Conservation (phyloP, 2,888 invertebrate species). For the Prionchulus punctatus region DNA sequence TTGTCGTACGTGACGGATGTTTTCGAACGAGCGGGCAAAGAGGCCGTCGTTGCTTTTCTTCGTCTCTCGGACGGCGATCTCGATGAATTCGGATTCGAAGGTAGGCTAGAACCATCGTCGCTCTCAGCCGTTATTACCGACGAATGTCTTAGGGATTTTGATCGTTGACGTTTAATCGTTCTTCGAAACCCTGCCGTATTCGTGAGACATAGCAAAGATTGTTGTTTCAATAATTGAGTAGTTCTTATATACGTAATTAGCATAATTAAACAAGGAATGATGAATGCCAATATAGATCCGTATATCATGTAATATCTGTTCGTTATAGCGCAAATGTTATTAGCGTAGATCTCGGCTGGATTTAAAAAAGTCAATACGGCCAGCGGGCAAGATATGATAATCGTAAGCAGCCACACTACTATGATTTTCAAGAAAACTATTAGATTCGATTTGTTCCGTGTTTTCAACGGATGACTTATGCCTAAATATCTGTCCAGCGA, state of each 20-base stretch:
- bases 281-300: constrained; percentile 85
- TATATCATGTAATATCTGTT: constrained; percentile 21
- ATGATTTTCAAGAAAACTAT: constrained; percentile 60
- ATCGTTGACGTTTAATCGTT: background rate
- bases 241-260: constrained; percentile 63
- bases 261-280: constrained; percentile 87
- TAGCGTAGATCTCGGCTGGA: constrained; percentile 35
- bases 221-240: background rate
- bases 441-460: constrained; percentile 66
- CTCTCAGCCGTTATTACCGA: background rate
- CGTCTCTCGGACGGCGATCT: background rate
- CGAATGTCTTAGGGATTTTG: background rate
- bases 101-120: background rate
- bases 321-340: constrained; percentile 35
- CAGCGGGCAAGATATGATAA: constrained; percentile 74
- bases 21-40: background rate
- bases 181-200: no score
- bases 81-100: background rate
- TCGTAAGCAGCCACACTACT: constrained; percentile 79
- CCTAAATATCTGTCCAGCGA: constrained; percentile 59
- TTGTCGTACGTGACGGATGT: background rate
- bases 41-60: background rate
- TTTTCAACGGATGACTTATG: constrained; percentile 76
- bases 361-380: constrained; percentile 41
- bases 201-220: background rate